Percentiles rank a stretch among this genome's conserved stretches.
Conservation (phyloP, 2,797 vertebrate species). For the Etheostoma nigrum region DNA sequence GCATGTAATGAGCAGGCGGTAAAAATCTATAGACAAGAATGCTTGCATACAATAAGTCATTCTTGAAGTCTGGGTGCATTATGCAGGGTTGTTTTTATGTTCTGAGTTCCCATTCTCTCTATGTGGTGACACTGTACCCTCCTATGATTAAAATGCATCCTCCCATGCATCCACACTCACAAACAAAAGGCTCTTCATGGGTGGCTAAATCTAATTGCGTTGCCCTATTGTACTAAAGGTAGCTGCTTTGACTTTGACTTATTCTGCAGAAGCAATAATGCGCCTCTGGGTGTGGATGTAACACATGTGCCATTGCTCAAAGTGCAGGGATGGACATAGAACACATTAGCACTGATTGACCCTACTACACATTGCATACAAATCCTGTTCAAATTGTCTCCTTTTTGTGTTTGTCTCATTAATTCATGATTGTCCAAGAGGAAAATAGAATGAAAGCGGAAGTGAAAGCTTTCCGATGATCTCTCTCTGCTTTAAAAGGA, state of each 20-base stretch:
- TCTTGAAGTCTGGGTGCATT: conserved; percentile 46
- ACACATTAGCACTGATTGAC: conserved; percentile 73
- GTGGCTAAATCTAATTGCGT: conserved; percentile 79
- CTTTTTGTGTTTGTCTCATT: conserved; percentile 54
- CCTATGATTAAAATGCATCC: conserved; percentile 74
- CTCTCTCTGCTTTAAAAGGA: conserved; percentile 19
- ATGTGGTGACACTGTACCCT: conserved; percentile 34
- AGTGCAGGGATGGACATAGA: conserved; percentile 59
- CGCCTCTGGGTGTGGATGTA: conserved; percentile 39
- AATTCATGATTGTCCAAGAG: conserved; percentile 52
- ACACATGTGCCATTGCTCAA: conserved; percentile 62
- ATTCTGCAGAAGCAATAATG: conserved; percentile 67
- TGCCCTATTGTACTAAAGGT: conserved; percentile 71
- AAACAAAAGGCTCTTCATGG: conserved; percentile 79
- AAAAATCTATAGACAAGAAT: conserved; percentile 62
- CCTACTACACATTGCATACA: conserved; percentile 49
- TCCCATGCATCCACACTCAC: conserved; percentile 58
- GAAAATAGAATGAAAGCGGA: conserved; percentile 33
- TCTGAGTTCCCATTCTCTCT: conserved; percentile 26
- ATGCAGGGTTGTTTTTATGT: conserved; percentile 52
- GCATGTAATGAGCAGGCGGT: conserved; percentile 53
- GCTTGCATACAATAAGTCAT: conserved; percentile 53
- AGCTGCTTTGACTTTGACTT: conserved; percentile 73
- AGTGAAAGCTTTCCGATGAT: conserved; percentile 13
- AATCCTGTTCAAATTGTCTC: conserved; percentile 42